Base-by-base conservation (phyloP, 1,140 invertebrate genomes). In the Spodoptera frugiperda region DNA sequence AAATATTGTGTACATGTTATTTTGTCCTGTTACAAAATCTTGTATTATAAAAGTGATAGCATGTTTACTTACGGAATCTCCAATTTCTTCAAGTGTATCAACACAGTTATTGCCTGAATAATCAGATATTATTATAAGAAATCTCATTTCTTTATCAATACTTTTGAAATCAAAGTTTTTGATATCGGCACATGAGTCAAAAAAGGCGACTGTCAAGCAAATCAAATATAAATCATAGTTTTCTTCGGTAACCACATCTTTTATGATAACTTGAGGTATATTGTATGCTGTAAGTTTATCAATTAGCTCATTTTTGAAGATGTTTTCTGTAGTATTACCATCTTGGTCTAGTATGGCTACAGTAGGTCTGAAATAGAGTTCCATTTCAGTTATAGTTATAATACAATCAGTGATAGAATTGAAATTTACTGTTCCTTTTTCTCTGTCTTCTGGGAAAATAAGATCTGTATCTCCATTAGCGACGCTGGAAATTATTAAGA, bases 101-200 rank as follows among this genome's bases (percentile, higher is more conserved):
- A 72, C 54, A 59, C 80, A 85, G 14, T 73, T 14, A 8, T 78
- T 15, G 1, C 78, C n/a, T 21, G 51, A 25, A 15, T 21, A 5
- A 72, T 82, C 72, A 15, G 78, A 61, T 33, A 85, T 65, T 10
- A 88, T 80, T 0, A 88, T 51, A 21, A 89, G 73, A 77, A 86
- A 85, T 79, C 82, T 86, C 3, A 85, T 76, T 3, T 57, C 73
- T 14, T 80, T 54, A n/a, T 82, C 19, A 30, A 82, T 63, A 4
- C 3, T 61, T 3, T 55, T 39, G 30, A 74, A 39, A 44, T 80
- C 39, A n/a, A 78, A 73, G 0, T 68, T 65, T n/a, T n/a, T 46
- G 48, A 78, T n/a, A 10, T 74, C 19, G 15, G 84, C 57, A 73
- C 86, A 84, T 11, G 77, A 65, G 21, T 82, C 74, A 12, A 85